Conservation (phyloP, 2,888 invertebrate genomes). For the Noctuana brunneofusca region DNA sequence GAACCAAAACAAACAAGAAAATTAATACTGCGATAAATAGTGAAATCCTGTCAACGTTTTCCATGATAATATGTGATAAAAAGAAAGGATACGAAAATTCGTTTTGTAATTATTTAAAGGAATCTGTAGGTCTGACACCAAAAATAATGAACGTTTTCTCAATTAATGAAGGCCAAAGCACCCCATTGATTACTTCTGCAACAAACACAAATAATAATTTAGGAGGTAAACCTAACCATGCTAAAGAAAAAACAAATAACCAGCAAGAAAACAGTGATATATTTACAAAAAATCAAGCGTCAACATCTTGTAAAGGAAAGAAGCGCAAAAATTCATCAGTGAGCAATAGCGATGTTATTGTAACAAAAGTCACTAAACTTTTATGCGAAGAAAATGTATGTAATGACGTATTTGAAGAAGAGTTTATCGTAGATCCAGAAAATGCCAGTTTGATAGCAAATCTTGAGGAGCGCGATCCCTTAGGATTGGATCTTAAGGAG, state of each 20-base stretch:
- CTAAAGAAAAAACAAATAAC: background rate
- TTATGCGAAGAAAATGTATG: no score
- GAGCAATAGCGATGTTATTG: background rate
- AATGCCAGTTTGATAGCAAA: background rate
- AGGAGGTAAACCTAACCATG: background rate
- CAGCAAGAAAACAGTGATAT: background rate
- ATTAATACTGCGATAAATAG: background rate
- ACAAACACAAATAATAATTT: background rate
- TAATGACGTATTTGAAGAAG: background rate
- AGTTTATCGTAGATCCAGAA: background rate
- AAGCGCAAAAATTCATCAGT: background rate
- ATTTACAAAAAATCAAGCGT: background rate
- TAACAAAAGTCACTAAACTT: background rate
- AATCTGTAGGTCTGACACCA: background rate
- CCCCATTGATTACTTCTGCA: background rate
- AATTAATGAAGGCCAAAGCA: no score
- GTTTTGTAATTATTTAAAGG: background rate
- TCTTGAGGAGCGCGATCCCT: background rate
- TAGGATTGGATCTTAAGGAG: background rate
- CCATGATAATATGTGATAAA: background rate
- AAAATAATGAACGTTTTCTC: no score
- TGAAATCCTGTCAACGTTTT: slow-evolving; percentile 7
- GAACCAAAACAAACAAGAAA: background rate
- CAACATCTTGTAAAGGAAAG: background rate
- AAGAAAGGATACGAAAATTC: background rate